Evolutionary conservation across 2,113 vertebrate genomes (phyloP), one percentile per base, ranked within the genome.

Genomic region (Menidia beryllina): DNA sequence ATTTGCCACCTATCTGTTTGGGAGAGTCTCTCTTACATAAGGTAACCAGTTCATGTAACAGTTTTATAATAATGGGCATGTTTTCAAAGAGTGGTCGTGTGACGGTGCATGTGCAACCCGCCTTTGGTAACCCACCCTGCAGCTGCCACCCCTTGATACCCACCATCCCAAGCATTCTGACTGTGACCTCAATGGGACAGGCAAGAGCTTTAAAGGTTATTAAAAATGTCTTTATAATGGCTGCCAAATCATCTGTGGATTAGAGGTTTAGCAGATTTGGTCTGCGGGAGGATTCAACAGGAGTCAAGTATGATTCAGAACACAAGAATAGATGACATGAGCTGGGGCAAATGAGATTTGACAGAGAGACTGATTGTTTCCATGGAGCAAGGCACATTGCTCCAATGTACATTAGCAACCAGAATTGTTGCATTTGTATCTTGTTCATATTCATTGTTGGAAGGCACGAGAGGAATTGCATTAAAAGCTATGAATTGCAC

Each of bases 191-290:
- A 61, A 87, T 43, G 53, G 77, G 69, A 83, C 79, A 82, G 13
- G 74, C 85, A 71, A 66, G 64, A 85, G 88, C 82, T 91, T 91
- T 85, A 84, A 81, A 81, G 72, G 88, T 91, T 90, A 86, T 89
- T 86, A 84, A 90, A 86, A 82, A 88, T 87, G 88, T 86, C 84
- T 88, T 91, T 90, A 91, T 90, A 88, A 91, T 87, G 85, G 83
- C 75, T 88, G 89, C 90, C 90, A 91, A 91, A 88, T 87, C 81
- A 79, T 76, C 84, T 74, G 67, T 4, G 82, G 93, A 88, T 91
- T 91, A 93, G 76, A 81, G 83, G 86, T 92, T 92, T 88, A 89
- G 63, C 58, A 83, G 88, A 86, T 83, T 75, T 85, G 85, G 66
- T 67, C 79, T 86, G 69, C 75, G 79, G 72, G 69, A 68, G 81